phyloP scores from a whole-genome alignment of 2,888 invertebrate species.

The Thera britannica region DNA sequence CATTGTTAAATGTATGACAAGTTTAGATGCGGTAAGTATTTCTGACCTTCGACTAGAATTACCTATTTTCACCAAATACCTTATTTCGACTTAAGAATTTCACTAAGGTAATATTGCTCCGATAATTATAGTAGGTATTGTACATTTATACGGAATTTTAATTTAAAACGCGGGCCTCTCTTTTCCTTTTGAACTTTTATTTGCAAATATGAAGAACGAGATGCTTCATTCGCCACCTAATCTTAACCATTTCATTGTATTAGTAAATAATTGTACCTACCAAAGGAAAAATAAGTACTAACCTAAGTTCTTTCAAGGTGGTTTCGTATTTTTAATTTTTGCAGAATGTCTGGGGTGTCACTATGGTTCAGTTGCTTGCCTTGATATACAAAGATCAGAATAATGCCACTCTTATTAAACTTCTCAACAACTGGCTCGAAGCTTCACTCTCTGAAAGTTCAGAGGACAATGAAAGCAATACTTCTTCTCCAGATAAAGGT shows the following conservation, averaged over 20 bases:
- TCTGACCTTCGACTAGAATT: not conserved
- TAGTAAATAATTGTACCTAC: no score
- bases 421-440: slow-evolving; percentile 90
- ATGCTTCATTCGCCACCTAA: no score
- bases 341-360: slow-evolving; percentile 88
- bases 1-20: slow-evolving; percentile 88
- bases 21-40: slow-evolving; percentile 84
- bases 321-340: slow-evolving; percentile 49
- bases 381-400: slow-evolving; percentile 92
- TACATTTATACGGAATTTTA: no score
- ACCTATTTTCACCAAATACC: no score
- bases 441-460: slow-evolving; percentile 90
- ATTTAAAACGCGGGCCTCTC: no score
- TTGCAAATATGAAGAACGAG: no score
- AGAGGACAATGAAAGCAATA: slow-evolving; percentile 93
- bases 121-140: no score
- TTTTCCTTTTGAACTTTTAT: no score
- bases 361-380: slow-evolving; percentile 90
- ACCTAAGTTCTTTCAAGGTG: slow-evolving; percentile 49
- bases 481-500: slow-evolving; percentile 87
- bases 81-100: no score
- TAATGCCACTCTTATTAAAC: slow-evolving; percentile 88
- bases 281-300: not conserved
- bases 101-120: no score
- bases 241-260: no score